A percentile compares a stretch with the other conserved stretches of the same genome.
phyloP scores from a whole-genome alignment of 2,888 invertebrate genomes.

The Dermolepida albohirtum region DNA sequence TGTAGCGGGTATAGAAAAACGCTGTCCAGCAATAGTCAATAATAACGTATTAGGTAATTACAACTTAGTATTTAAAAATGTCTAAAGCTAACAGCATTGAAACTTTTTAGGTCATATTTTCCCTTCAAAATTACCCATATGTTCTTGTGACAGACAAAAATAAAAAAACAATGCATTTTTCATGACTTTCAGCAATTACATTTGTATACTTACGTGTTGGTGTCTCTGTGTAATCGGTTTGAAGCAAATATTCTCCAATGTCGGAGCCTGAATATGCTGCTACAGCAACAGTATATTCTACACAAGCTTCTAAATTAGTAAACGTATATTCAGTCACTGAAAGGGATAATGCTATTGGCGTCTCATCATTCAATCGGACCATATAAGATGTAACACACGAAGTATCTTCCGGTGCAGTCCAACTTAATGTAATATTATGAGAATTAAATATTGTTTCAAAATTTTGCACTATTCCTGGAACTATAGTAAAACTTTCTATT shows the following conservation, averaged over 20 bases:
- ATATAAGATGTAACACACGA: constrained; percentile 38
- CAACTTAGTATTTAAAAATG: no score
- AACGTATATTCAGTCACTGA: constrained; percentile 21
- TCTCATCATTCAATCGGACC: constrained; percentile 19
- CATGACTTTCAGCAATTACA: no score
- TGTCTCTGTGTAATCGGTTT: constrained; percentile 4
- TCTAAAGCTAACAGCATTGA: no score
- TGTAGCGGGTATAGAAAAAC: no score
- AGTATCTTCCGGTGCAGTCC: constrained; percentile 40
- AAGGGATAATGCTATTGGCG: background rate
- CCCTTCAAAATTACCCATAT: no score
- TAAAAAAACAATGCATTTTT: no score
- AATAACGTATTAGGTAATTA: no score
- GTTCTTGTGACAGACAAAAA: no score
- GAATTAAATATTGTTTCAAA: constrained; percentile 8
- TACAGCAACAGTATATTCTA: constrained; percentile 40
- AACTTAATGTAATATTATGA: constrained; percentile 28
- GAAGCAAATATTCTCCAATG: background rate
- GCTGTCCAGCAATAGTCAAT: no score
- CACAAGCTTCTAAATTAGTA: constrained; percentile 43
- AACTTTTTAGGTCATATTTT: no score
- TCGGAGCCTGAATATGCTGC: constrained; percentile 24
- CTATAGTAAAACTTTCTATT: constrained; percentile 14
- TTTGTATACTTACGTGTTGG: constrained; percentile 30
- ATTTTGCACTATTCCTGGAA: constrained; percentile 42